Base-by-base conservation (phyloP, 2,888 invertebrate genomes). In the Ophonus ardosiacus region DNA sequence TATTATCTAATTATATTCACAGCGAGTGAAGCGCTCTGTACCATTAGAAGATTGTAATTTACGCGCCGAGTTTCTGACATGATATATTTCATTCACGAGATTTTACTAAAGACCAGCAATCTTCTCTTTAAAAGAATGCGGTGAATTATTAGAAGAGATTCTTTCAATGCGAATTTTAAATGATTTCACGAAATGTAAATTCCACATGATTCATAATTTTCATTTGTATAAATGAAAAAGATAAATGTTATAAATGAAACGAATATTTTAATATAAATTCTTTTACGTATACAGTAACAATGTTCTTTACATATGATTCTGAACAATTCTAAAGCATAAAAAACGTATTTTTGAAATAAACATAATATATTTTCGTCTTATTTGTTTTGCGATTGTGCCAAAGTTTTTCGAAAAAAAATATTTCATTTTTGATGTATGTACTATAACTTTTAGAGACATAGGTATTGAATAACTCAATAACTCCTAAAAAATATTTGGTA, bases 1-100 rank as follows among this genome's bases (percentile, higher is more conserved):
- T 68, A 68, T 68, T 68, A 68, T 68, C 68, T 68, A 68, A 68
- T 68, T 68, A 68, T 68, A 68, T 68, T 68, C 68, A 68, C 68
- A 68, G 68, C 68, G 63, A 15, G 38, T 31, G 31, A 38, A 68
- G 6, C 68, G 31, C 68, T 68, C 13, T n/a, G 68, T 38, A 68
- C 68, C 68, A 68, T 68, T 68, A 68, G 15, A 31, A 68, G 15
- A 68, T 68, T 68, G 68, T 68, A 68, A 68, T 68, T 68, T 68
- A 68, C 68, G 68, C 68, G 13, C 7, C 24, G 15, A 68, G 15
- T 13, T 24, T 7, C 13, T 7, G 38, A 68, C 68, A 38, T 68
- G 24, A 68, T 21, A 68, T 68, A 68, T 68, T 38, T 68, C 68
- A 68, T 68, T 15, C 68, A 15, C 31, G n/a, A 31, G 38, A 15